Evolutionary conservation across 2,797 vertebrate species (phyloP).

Genomic region (Ptychadena robeensis): DNA sequence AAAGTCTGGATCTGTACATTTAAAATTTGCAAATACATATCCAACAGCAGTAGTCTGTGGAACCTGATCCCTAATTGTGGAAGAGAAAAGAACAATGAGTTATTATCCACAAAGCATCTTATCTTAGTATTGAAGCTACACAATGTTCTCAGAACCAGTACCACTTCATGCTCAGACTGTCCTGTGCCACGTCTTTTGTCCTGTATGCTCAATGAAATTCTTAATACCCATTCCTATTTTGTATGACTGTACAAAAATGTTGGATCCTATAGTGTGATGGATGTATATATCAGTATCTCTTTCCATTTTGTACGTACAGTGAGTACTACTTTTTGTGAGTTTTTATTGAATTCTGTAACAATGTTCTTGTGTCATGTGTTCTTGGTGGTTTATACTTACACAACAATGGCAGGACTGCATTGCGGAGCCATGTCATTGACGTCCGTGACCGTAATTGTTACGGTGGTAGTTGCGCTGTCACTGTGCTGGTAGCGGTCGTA

Average conservation of each 20-base stretch:
- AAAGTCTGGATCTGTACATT: slow-evolving; percentile 61
- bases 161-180: too few relatives aligned
- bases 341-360: neutral
- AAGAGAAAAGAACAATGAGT: neutral
- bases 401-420: slow-evolving; percentile 70
- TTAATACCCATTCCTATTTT: too few relatives aligned
- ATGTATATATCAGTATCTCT: too few relatives aligned
- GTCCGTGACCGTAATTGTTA: slow-evolving; percentile 67
- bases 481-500: slow-evolving; percentile 60
- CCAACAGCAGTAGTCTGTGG: slow-evolving; percentile 63
- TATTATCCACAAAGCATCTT: too few relatives aligned
- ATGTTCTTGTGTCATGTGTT: neutral
- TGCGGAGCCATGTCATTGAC: slow-evolving; percentile 61
- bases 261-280: too few relatives aligned
- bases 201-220: too few relatives aligned
- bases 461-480: neutral
- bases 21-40: slow-evolving; percentile 63
- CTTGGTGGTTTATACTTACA: slow-evolving; percentile 64
- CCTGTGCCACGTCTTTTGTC: too few relatives aligned
- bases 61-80: slow-evolving; percentile 67
- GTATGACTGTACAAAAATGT: too few relatives aligned
- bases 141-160: too few relatives aligned
- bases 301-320: neutral
- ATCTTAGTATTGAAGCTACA: too few relatives aligned
- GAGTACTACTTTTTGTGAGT: neutral